phyloP scores from a whole-genome alignment of 2,888 invertebrate species.

The Tiliacea citrago region DNA sequence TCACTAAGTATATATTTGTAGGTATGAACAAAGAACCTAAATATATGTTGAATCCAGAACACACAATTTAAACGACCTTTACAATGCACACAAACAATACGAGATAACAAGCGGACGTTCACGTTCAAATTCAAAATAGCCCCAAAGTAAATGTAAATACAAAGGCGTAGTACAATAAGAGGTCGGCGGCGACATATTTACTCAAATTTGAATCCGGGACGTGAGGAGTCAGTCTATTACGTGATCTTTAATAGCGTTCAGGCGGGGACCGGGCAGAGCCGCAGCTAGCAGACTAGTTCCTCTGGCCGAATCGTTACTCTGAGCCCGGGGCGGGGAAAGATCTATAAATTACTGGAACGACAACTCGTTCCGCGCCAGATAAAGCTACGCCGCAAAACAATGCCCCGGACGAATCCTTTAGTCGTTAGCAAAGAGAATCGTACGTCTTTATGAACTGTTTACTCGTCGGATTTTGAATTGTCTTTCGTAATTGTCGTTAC shows the following conservation, averaged over 20 bases:
- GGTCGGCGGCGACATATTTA: constrained; percentile 82
- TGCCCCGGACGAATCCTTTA: constrained; percentile 85
- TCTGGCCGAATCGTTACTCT: constrained; percentile 81
- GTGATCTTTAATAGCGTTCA: constrained; percentile 87
- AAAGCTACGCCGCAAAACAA: constrained; percentile 89
- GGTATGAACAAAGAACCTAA: constrained; percentile 5
- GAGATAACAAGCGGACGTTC: constrained; percentile 75
- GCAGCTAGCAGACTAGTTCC: constrained; percentile 75
- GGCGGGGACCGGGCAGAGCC: constrained; percentile 71
- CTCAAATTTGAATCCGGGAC: constrained; percentile 86
- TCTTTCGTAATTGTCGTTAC: constrained; percentile 73
- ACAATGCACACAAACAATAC: constrained; percentile 72
- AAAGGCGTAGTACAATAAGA: constrained; percentile 80
- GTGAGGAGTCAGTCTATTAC: constrained; percentile 85
- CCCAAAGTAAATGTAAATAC: constrained; percentile 80
- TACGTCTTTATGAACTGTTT: constrained; percentile 87
- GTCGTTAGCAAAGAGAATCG: constrained; percentile 84
- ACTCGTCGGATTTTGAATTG: constrained; percentile 79
- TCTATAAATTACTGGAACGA: constrained; percentile 90
- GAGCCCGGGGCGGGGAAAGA: constrained; percentile 86
- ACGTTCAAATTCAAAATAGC: constrained; percentile 78
- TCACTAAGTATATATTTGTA: constrained; percentile 8
- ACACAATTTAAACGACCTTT: constrained; percentile 72
- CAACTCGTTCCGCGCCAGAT: constrained; percentile 89
- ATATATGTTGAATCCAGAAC: constrained; percentile 41